phyloP scores from a whole-genome alignment of 2,113 vertebrate genomes.

The Peromyscus californicus region DNA sequence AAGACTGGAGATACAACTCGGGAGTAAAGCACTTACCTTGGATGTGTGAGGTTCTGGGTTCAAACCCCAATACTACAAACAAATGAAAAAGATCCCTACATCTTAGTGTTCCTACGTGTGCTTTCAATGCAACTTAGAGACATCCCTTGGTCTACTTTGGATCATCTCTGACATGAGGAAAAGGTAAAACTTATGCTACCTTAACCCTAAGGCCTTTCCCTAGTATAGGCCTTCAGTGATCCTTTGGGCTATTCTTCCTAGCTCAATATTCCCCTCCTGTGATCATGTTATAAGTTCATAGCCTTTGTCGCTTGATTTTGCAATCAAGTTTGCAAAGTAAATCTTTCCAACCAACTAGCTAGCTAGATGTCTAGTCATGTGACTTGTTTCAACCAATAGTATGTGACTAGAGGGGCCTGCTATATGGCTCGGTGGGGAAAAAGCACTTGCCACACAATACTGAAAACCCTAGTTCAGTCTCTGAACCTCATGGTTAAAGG shows the following conservation, averaged over 20 bases:
- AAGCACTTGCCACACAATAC: not conserved
- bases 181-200: conserved; percentile 23
- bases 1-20: not conserved
- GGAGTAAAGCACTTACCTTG: not conserved
- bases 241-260: conserved; percentile 40
- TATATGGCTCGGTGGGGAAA: not conserved
- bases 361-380: not conserved
- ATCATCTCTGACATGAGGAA: not conserved
- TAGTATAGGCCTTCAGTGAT: not conserved
- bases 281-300: conserved; percentile 39
- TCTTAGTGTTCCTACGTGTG: conserved; percentile 12
- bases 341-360: not conserved
- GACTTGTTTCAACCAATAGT: conserved; percentile 15
- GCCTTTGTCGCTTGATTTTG: not conserved
- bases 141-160: not conserved
- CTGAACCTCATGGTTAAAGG: too few relatives aligned
- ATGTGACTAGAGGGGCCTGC: not conserved
- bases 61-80: not conserved
- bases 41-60: not conserved
- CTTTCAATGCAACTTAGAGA: conserved; percentile 30
- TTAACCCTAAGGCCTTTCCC: not conserved
- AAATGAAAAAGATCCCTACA: conserved; percentile 7
- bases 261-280: not conserved
- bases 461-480: not conserved
- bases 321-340: conserved; percentile 45